Evolutionary conservation across 2,888 invertebrate genomes (phyloP), one percentile per base, ranked within the genome.

Genomic region (Drosophila setosimentum): DNA sequence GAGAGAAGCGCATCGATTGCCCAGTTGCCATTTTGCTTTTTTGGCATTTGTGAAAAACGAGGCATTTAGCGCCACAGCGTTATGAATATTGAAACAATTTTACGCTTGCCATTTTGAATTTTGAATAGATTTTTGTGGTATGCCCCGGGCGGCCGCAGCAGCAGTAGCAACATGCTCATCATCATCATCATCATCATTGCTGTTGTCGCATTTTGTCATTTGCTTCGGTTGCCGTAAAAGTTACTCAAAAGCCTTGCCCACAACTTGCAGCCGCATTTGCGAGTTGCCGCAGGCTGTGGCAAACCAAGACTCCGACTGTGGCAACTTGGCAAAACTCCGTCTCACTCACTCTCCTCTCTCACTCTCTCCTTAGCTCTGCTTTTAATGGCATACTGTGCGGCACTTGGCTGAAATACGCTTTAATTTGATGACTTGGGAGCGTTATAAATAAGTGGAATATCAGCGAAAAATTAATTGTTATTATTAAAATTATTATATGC

Each of bases 21-120:
- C 59, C 55, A 72, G 57, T 58, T 58, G 60, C 53, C 30, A 33
- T 60, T 71, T 57, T 57, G n/a, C n/a, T 11, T 30, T 53, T 79
- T 53, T n/a, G 30, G 37, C 32, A 32, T 64, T 63, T 58, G 33
- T 50, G 60, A 80, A 78, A 80, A 87, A 85, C 76, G 82, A 71
- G 61, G 66, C 87, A 85, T 89, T 89, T 89, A 89, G 83, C 88
- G 86, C 89, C 86, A 42, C 75, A 87, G 76, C 83, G 86, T 76
- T 89, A 87, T 87, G 87, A 89, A 87, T 87, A 89, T 87, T 89
- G 87, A 87, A 88, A 90, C 87, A 89, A 89, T 87, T 87, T 87
- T 89, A 78, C 90, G 89, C 88, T 86, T 82, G 81, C 86, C 87
- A 89, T 88, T 87, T 87, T 88, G 86, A 78, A 88, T 89, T 86